Conservation (phyloP, 2,113 vertebrate genomes). For the Bubalus kerabau region DNA sequence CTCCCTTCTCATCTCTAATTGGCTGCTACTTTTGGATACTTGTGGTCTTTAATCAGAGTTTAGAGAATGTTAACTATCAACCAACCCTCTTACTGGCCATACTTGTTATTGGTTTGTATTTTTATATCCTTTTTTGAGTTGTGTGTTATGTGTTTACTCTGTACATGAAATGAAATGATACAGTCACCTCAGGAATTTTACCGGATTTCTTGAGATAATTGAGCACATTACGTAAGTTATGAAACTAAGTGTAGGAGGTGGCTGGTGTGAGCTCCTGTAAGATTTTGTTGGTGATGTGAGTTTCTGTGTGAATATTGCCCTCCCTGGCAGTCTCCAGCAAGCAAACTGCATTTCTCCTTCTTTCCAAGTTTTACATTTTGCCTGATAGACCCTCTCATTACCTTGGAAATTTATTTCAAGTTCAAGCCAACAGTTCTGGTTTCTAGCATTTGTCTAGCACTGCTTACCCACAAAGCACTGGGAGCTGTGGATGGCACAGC, state of each 20-base stretch:
- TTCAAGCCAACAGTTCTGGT: background rate
- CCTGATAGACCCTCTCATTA: background rate
- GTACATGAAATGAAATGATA: background rate
- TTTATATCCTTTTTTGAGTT: background rate
- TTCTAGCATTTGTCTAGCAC: background rate
- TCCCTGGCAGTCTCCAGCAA: background rate
- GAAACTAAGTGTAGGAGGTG: background rate
- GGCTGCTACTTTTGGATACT: background rate
- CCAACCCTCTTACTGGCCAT: background rate
- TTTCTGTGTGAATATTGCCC: background rate
- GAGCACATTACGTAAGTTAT: background rate
- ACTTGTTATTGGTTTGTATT: background rate
- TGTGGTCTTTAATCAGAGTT: background rate
- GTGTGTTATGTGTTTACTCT: background rate
- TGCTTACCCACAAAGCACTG: accelerated
- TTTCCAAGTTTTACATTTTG: background rate
- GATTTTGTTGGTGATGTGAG: background rate
- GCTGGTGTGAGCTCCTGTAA: background rate
- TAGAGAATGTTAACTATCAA: background rate
- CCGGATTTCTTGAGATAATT: background rate
- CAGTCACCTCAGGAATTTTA: background rate
- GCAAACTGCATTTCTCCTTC: background rate
- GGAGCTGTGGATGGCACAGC: background rate
- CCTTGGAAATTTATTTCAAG: background rate
- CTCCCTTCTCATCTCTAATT: background rate